Conservation (phyloP, 2,888 invertebrate genomes). For the Diloba caeruleocephala region DNA sequence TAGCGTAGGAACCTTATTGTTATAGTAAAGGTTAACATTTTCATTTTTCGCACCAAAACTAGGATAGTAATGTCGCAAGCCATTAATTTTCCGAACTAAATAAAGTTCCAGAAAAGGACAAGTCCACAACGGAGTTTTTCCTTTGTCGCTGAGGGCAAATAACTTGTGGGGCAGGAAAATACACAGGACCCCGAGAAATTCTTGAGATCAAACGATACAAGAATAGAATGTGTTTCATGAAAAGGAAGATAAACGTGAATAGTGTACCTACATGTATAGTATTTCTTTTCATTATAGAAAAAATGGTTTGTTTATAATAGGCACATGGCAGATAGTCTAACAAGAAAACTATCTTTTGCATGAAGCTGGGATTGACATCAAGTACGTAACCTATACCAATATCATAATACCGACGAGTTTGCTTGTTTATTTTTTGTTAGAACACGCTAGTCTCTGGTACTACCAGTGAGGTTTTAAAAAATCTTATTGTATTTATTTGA, state of each 20-base stretch:
- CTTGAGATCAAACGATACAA: slow-evolving; percentile 51
- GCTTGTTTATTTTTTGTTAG: no score
- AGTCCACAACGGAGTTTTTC: slow-evolving; percentile 54
- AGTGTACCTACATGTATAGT: no score
- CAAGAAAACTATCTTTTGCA: slow-evolving; percentile 1
- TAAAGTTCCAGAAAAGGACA: slow-evolving; percentile 57
- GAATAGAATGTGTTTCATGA: slow-evolving; percentile 35
- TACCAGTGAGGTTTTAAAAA: no score
- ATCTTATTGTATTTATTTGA: no score
- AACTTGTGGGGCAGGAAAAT: slow-evolving; percentile 54
- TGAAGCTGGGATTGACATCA: slow-evolving; percentile 22
- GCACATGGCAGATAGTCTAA: not conserved
- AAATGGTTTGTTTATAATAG: no score
- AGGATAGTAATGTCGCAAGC: slow-evolving; percentile 52
- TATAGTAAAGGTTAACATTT: slow-evolving; percentile 47
- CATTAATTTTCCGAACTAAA: slow-evolving; percentile 56
- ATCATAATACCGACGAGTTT: no score
- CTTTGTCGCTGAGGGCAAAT: slow-evolving; percentile 55
- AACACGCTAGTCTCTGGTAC: no score
- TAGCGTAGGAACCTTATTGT: slow-evolving; percentile 36
- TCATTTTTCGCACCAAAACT: slow-evolving; percentile 38
- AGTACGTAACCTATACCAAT: no score
- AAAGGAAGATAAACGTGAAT: slow-evolving; percentile 28
- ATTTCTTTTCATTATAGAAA: no score
- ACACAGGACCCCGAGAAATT: slow-evolving; percentile 38